phyloP scores from a whole-genome alignment of 2,888 invertebrate species.

The Blastobasis adustella region DNA sequence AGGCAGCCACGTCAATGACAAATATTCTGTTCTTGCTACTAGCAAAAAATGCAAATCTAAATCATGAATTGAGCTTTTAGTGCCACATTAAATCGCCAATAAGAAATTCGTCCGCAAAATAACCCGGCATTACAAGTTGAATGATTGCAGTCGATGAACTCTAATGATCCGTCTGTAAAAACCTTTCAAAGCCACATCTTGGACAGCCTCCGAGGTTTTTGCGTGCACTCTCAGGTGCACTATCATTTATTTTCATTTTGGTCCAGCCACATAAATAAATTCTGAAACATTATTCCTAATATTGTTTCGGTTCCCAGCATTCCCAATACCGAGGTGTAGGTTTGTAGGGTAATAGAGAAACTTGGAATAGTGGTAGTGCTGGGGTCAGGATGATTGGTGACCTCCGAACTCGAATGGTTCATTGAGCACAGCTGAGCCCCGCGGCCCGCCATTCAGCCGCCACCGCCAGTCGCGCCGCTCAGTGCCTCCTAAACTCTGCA shows the following conservation, averaged over 20 bases:
- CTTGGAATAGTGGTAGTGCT: slow-evolving; percentile 28
- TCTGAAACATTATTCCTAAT: too few relatives aligned
- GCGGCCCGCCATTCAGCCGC: slow-evolving; percentile 47
- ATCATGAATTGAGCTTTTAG: too few relatives aligned
- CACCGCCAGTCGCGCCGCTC: slow-evolving; percentile 35
- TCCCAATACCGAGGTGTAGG: slow-evolving; percentile 15
- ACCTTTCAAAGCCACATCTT: slow-evolving; percentile 14
- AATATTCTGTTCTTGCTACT: too few relatives aligned
- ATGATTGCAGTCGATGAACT: slow-evolving; percentile 53
- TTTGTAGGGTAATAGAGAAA: slow-evolving; percentile 57
- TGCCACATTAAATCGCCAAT: too few relatives aligned
- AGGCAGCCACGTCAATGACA: too few relatives aligned
- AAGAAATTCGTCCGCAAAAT: too few relatives aligned
- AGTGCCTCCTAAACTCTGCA: slow-evolving; percentile 65
- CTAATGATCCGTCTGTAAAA: slow-evolving; percentile 33
- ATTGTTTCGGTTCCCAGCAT: too few relatives aligned
- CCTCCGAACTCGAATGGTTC: slow-evolving; percentile 70
- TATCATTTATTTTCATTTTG: too few relatives aligned
- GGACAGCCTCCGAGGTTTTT: too few relatives aligned
- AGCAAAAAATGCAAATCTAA: too few relatives aligned
- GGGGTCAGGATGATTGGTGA: slow-evolving; percentile 62
- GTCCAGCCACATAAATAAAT: too few relatives aligned
- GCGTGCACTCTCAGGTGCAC: too few relatives aligned
- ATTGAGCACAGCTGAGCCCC: slow-evolving; percentile 66
- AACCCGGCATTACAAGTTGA: slow-evolving; percentile 34